Percentiles rank a stretch among this genome's conserved stretches.
phyloP scores from a whole-genome alignment of 2,797 vertebrate genomes.

The Crypturellus tataupa region DNA sequence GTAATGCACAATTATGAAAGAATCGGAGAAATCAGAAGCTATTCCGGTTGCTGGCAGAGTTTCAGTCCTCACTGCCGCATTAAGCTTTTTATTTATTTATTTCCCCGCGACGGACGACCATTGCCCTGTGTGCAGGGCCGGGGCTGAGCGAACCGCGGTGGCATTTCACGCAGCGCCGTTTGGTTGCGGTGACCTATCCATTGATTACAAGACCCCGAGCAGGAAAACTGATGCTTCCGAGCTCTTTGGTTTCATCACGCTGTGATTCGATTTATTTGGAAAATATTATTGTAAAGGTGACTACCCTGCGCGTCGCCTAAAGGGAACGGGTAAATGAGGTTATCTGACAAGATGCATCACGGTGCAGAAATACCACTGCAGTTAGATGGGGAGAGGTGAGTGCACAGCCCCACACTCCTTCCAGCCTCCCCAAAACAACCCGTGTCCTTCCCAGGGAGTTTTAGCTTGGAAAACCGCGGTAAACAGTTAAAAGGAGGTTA shows the following conservation, averaged over 20 bases:
- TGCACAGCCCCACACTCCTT: background rate
- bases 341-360: background rate
- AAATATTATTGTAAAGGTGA: background rate
- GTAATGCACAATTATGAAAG: background rate
- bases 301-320: accelerated
- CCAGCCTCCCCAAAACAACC: background rate
- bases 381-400: background rate
- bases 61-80: background rate
- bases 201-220: background rate
- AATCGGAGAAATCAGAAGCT: background rate
- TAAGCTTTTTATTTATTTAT: background rate
- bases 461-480: background rate
- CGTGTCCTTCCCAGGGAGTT: background rate
- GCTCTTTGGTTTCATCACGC: background rate
- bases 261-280: background rate
- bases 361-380: background rate
- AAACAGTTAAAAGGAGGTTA: background rate
- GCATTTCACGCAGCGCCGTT: background rate
- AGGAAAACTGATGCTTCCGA: background rate
- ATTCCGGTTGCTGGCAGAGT: background rate
- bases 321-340: too few relatives aligned
- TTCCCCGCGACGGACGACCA: background rate
- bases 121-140: background rate
- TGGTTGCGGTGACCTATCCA: background rate
- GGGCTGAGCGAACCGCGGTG: background rate